These are phyloP conservation scores for Zaprionus africanus DNA, from an alignment of 1,140 invertebrate species.

Conservation along the genomic window DNA sequence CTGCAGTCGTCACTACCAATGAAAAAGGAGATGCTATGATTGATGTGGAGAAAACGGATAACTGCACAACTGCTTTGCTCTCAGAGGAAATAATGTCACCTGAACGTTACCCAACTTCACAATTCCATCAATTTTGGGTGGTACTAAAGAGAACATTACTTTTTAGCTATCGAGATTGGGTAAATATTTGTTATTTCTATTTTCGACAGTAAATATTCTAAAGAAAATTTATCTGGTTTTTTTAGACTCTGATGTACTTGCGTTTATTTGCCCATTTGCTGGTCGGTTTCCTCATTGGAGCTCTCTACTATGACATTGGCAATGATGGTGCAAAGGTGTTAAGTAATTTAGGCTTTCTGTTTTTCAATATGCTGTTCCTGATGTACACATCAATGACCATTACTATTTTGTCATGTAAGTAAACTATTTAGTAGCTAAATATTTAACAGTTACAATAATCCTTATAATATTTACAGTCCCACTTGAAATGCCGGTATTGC, in stretches of 20 bases:
- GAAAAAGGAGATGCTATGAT: constrained; percentile 84
- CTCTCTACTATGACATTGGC: constrained; percentile 96
- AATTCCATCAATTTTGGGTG: constrained; percentile 92
- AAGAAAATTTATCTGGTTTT: constrained; percentile 22
- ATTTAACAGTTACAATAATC: background rate
- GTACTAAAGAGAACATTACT: constrained; percentile 91
- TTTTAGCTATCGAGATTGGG: constrained; percentile 93
- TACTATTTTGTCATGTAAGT: constrained; percentile 97
- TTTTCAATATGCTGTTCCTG: constrained; percentile 99
- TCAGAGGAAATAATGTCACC: constrained; percentile 87
- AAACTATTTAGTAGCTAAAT: constrained; percentile 43
- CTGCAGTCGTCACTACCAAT: constrained; percentile 67
- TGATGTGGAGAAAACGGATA: constrained; percentile 87
- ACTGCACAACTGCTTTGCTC: constrained; percentile 88
- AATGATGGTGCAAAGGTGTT: constrained; percentile 97
- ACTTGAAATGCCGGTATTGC: constrained; percentile 96
- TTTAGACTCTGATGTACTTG: constrained; percentile 96
- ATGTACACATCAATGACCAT: constrained; percentile 99
- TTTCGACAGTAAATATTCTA: background rate
- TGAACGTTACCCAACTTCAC: constrained; percentile 90
- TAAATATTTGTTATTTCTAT: constrained; percentile 79
- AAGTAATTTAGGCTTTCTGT: constrained; percentile 97
- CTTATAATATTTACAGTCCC: constrained; percentile 89
- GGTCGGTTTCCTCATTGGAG: constrained; percentile 96
- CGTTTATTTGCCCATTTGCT: constrained; percentile 96